Percentiles rank a stretch among this genome's conserved stretches.
phyloP scores from a whole-genome alignment of 1,140 invertebrate species.

The Drosophila ogumai region DNA sequence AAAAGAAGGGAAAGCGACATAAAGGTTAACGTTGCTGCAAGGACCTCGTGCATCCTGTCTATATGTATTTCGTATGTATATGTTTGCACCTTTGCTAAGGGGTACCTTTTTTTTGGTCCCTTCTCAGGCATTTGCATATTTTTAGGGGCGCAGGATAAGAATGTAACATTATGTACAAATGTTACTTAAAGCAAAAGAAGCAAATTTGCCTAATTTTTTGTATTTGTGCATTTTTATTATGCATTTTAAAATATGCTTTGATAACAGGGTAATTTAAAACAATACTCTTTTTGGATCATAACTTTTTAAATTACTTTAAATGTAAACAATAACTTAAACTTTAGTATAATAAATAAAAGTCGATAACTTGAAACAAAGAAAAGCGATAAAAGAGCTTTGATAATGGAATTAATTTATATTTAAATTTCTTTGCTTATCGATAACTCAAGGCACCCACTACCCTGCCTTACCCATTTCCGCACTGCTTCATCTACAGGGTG shows the following conservation, averaged over 20 bases:
- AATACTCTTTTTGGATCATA: too few species aligned
- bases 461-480: background rate
- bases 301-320: too few species aligned
- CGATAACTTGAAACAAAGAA: too few species aligned
- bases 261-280: too few species aligned
- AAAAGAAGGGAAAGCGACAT: constrained; percentile 11
- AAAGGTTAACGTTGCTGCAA: constrained; percentile 46
- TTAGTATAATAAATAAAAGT: too few species aligned
- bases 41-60: constrained; percentile 36
- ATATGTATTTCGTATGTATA: background rate
- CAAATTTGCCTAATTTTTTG: background rate
- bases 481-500: background rate
- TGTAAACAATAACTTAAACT: too few species aligned
- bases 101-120: constrained; percentile 4
- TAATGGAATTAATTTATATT: too few species aligned
- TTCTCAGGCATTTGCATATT: constrained; percentile 36
- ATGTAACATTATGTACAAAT: constrained; percentile 11
- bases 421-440: background rate
- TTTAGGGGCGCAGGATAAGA: constrained; percentile 20
- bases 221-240: background rate
- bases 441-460: background rate
- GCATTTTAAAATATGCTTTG: too few species aligned
- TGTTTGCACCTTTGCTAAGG: background rate
- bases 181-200: background rate
- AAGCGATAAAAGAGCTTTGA: too few species aligned